Conservation (phyloP, 2,797 vertebrate species). For the Poecilia wingei region DNA sequence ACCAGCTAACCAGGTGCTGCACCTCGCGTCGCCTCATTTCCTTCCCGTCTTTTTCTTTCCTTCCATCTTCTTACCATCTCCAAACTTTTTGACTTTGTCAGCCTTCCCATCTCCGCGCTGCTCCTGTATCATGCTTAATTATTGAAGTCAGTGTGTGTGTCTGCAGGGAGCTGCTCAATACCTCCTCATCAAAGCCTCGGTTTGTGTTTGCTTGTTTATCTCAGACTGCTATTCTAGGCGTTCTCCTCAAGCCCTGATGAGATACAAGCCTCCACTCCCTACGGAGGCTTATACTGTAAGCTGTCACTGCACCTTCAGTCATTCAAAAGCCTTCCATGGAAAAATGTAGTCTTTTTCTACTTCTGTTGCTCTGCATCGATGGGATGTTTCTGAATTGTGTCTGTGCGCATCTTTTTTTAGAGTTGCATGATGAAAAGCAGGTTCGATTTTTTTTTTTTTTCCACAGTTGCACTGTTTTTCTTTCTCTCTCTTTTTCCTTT, state of each 20-base stretch:
- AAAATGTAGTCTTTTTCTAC: conserved; percentile 35
- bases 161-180: conserved; percentile 74
- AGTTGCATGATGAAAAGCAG: conserved; percentile 32
- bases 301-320: conserved; percentile 68
- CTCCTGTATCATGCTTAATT: conserved; percentile 72
- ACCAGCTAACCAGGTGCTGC: conserved; percentile 6
- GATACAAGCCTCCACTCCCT: conserved; percentile 62
- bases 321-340: conserved; percentile 55
- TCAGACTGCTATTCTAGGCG: conserved; percentile 76
- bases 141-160: conserved; percentile 64
- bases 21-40: conserved; percentile 6
- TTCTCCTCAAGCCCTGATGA: conserved; percentile 72
- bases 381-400: conserved; percentile 18
- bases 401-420: conserved; percentile 17
- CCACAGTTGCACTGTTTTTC: conserved; percentile 6
- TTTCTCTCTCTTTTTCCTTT: conserved; percentile 2
- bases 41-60: neutral
- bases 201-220: conserved; percentile 81
- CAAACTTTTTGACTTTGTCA: conserved; percentile 70
- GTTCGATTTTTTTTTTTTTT: conserved; percentile 18
- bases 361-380: conserved; percentile 33
- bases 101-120: conserved; percentile 44
- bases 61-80: conserved; percentile 31
- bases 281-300: conserved; percentile 68
- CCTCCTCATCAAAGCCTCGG: conserved; percentile 80